Conservation (phyloP, 2,888 invertebrate species). For the Mamestra brassicae region DNA sequence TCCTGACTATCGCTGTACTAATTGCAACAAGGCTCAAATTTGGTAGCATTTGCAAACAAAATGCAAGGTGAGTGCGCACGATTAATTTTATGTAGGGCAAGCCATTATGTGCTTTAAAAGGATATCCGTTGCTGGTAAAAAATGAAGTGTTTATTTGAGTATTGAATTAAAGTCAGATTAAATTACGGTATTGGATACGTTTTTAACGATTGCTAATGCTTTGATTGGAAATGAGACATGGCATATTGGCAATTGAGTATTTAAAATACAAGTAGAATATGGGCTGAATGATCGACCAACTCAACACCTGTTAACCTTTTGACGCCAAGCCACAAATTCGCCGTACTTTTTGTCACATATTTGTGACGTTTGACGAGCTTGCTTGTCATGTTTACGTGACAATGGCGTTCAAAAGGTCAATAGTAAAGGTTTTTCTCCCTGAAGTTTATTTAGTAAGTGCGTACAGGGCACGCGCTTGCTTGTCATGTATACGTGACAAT, state of each 20-base stretch:
- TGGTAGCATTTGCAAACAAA: slow-evolving; percentile 57
- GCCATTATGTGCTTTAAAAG: slow-evolving; percentile 56
- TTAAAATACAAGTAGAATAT: neutral
- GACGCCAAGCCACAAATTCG: no score
- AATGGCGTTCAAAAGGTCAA: no score
- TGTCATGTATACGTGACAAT: no score
- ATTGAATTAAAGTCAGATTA: slow-evolving; percentile 9
- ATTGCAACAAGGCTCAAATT: slow-evolving; percentile 53
- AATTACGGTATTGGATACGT: neutral
- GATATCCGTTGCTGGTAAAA: slow-evolving; percentile 53
- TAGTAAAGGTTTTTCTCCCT: no score
- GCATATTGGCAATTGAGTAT: neutral
- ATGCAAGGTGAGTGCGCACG: slow-evolving; percentile 38
- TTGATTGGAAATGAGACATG: neutral
- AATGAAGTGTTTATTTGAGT: slow-evolving; percentile 19
- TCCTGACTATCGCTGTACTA: slow-evolving; percentile 36
- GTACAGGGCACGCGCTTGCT: no score
- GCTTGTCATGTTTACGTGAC: no score
- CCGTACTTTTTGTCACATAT: no score
- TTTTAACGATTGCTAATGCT: slow-evolving; percentile 6
- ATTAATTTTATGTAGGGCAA: slow-evolving; percentile 49
- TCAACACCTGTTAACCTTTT: neutral
- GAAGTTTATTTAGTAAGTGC: no score
- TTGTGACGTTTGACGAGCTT: no score
- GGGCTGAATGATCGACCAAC: neutral